Conservation (phyloP, 2,888 invertebrate genomes). For the Ochlodes sylvanus region DNA sequence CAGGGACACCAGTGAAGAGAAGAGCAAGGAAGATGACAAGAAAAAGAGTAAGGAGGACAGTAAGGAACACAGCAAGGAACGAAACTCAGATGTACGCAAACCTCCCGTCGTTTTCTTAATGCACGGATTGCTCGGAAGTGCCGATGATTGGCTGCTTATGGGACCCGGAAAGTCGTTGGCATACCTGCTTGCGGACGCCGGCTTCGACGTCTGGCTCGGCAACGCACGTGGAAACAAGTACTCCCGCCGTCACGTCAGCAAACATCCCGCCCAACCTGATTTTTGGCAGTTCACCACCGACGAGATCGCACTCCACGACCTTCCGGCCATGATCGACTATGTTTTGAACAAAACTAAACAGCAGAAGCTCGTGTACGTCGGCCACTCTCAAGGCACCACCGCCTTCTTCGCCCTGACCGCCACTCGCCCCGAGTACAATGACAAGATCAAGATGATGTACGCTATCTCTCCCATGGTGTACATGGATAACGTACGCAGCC, state of each 20-base stretch:
- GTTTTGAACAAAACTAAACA: constrained; percentile 61
- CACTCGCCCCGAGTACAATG: constrained; percentile 66
- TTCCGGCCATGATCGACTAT: constrained; percentile 77
- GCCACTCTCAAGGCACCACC: constrained; percentile 68
- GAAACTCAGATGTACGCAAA: constrained; percentile 45
- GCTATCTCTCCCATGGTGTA: constrained; percentile 77
- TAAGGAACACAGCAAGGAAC: constrained; percentile 36
- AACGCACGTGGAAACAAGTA: constrained; percentile 76
- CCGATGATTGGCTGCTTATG: constrained; percentile 88
- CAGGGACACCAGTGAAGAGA: not conserved
- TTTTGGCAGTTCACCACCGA: constrained; percentile 79
- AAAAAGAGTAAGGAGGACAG: not conserved
- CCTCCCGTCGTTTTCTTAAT: constrained; percentile 81
- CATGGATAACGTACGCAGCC: constrained; percentile 73
- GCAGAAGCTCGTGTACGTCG: constrained; percentile 70
- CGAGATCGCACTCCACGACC: constrained; percentile 73
- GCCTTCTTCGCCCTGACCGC: constrained; percentile 69
- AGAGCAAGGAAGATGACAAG: not conserved
- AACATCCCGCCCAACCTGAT: constrained; percentile 63
- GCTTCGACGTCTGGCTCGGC: constrained; percentile 78
- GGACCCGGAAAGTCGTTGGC: constrained; percentile 83
- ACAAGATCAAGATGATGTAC: constrained; percentile 71
- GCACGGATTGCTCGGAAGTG: constrained; percentile 88
- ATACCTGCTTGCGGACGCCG: constrained; percentile 68
- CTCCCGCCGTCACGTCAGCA: constrained; percentile 67